Evolutionary conservation across 2,113 vertebrate genomes (phyloP).

Genomic region (Colistium nudipinnis): DNA sequence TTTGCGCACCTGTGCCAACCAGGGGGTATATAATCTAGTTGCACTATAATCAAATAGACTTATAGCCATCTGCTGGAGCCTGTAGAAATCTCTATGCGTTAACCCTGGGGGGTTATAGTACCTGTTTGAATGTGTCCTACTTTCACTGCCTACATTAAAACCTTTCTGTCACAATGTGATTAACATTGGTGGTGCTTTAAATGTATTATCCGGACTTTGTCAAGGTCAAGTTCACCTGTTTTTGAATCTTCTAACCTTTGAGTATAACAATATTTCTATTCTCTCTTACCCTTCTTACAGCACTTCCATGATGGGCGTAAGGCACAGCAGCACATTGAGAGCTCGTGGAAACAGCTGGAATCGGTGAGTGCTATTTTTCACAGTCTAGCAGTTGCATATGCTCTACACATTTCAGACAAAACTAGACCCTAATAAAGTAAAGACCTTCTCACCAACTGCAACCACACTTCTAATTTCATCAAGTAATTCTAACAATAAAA

Average conservation of each 20-base stretch:
- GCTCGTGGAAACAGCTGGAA: conserved; percentile 97
- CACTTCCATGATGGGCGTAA: conserved; percentile 97
- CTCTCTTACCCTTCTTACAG: conserved; percentile 73
- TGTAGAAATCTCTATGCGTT: conserved; percentile 17
- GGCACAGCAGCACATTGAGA: conserved; percentile 96
- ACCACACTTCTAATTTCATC: no score
- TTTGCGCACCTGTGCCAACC: conserved; percentile 23
- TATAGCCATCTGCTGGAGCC: conserved; percentile 14
- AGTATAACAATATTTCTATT: conserved; percentile 6
- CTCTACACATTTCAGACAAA: no score
- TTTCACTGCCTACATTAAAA: conserved; percentile 27
- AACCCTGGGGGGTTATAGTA: conserved; percentile 26
- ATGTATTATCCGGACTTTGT: conserved; percentile 33
- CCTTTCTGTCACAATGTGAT: conserved; percentile 16
- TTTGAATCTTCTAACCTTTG: conserved; percentile 37
- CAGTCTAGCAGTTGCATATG: background rate
- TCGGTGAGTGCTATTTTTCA: conserved; percentile 80
- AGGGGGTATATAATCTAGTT: background rate
- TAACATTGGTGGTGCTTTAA: conserved; percentile 26
- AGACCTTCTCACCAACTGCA: no score
- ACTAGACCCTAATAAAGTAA: no score
- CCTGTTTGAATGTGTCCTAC: conserved; percentile 39
- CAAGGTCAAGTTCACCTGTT: conserved; percentile 46
- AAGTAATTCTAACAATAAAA: no score
- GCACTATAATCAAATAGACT: conserved; percentile 37